Base-by-base conservation (phyloP, 2,888 invertebrate species). In the Chydorus sphaericus region DNA sequence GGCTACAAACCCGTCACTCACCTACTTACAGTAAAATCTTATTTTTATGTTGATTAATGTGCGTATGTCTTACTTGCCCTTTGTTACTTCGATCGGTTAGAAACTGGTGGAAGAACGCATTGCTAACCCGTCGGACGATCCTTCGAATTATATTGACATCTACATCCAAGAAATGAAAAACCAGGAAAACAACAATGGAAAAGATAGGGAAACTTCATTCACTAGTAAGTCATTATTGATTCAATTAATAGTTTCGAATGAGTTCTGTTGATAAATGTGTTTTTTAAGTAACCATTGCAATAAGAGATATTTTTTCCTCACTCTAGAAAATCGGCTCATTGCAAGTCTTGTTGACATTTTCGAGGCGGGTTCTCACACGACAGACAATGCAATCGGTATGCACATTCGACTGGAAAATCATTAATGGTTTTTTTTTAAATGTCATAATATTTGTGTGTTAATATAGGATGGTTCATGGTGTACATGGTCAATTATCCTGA, bases 401-500 rank as follows among this genome's bases (percentile, higher is more conserved):
- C n/a, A n/a, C n/a, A n/a, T n/a, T n/a, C n/a, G n/a, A n/a, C n/a
- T n/a, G n/a, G n/a, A n/a, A n/a, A n/a, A n/a, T n/a, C n/a, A n/a
- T n/a, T n/a, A n/a, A n/a, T n/a, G n/a, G n/a, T n/a, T n/a, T n/a
- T n/a, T n/a, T n/a, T n/a, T n/a, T n/a, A n/a, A n/a, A n/a, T n/a
- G n/a, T n/a, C n/a, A n/a, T n/a, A n/a, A n/a, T n/a, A n/a, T n/a
- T n/a, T n/a, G n/a, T n/a, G n/a, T n/a, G 20, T 18, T 39, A n/a
- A 10, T n/a, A 10, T 23, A 39, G 39, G 44, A 7, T 63, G 62
- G 55, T 54, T 57, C 23, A 33, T 63, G n/a, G 16, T 63, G 38
- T 60, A 62, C 58, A 60, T 62, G 61, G 52, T 61, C 39, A 56
- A 58, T 14, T 54, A 63, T 54, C 63, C 63, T 8, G 57, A 62